A percentile compares a stretch with the other conserved stretches of the same genome.
Conservation (phyloP, 1,140 invertebrate genomes). For the Pseudomyrmex sp. region DNA sequence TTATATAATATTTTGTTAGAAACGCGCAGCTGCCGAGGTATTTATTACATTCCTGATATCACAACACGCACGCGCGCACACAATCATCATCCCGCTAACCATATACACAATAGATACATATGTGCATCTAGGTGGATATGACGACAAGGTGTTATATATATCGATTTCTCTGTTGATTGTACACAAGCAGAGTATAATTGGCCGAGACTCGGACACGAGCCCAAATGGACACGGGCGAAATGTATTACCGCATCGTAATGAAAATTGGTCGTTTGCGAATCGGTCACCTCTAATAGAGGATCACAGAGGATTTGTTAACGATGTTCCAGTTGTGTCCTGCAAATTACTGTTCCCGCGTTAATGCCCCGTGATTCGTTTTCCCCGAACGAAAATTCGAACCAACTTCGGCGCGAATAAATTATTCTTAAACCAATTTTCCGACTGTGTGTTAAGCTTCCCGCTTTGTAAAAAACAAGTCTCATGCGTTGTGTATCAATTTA, state of each 20-base stretch:
- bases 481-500: no score
- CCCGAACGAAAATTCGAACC: neutral
- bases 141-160: constrained; percentile 41
- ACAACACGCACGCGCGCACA: no score
- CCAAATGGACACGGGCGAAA: constrained; percentile 47
- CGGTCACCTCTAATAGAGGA: constrained; percentile 33
- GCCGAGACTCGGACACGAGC: constrained; percentile 37
- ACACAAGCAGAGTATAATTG: constrained; percentile 52
- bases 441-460: neutral
- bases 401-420: neutral
- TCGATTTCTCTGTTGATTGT: constrained; percentile 61
- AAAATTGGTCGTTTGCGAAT: constrained; percentile 50
- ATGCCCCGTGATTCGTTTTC: constrained; percentile 19
- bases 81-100: constrained; percentile 4
- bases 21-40: no score
- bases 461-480: no score
- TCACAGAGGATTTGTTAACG: constrained; percentile 46
- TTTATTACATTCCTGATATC: neutral
- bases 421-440: constrained; percentile 1
- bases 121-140: constrained; percentile 10
- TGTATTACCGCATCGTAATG: constrained; percentile 55
- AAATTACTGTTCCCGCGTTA: constrained; percentile 28
- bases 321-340: constrained; percentile 19
- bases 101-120: neutral
- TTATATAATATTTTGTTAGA: no score